Evolutionary conservation across 2,113 vertebrate genomes (phyloP).

Genomic region (Mirza zaza): DNA sequence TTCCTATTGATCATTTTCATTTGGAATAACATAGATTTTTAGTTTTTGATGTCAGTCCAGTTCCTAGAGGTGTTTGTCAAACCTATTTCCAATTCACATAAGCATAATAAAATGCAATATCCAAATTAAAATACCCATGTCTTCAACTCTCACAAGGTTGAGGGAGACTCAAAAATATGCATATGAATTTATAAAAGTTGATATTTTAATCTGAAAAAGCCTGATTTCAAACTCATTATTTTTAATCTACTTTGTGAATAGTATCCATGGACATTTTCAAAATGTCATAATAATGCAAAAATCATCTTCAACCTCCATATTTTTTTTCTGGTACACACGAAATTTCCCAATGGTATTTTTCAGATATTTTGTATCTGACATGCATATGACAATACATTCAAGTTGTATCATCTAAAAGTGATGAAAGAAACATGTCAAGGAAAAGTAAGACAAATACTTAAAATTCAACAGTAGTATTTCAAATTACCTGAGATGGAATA

Average conservation of each 20-base stretch:
- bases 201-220: background rate
- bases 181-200: background rate
- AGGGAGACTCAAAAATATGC: background rate
- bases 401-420: background rate
- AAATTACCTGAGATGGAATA: background rate
- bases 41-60: background rate
- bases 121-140: background rate
- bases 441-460: background rate
- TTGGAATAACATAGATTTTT: background rate
- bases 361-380: background rate
- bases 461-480: background rate
- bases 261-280: background rate
- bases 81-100: background rate
- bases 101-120: background rate
- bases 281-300: background rate
- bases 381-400: background rate
- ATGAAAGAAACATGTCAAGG: background rate
- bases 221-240: constrained; percentile 29
- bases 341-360: background rate
- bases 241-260: background rate
- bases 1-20: background rate
- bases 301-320: background rate
- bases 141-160: background rate
- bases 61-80: background rate
- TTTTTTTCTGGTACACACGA: background rate